A percentile compares a stretch with the other conserved stretches of the same genome.
phyloP scores from a whole-genome alignment of 2,888 invertebrate species.

The Prenolepis imparis region DNA sequence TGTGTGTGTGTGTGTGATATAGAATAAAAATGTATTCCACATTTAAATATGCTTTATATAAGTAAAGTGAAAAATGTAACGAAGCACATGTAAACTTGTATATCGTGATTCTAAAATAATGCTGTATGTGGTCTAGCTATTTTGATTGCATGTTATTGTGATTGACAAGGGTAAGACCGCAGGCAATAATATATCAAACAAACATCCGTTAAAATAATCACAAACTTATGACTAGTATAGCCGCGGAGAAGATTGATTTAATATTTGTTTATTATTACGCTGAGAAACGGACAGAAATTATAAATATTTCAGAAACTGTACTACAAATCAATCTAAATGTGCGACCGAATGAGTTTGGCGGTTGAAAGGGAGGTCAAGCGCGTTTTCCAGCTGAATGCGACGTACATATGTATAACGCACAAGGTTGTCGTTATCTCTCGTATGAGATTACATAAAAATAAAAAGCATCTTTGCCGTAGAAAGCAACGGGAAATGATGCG shows the following conservation, averaged over 20 bases:
- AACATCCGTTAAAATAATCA: not conserved
- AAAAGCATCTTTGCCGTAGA: not conserved
- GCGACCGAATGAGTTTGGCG: not conserved
- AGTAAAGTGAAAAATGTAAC: not conserved
- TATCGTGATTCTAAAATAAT: not conserved
- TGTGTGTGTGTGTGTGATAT: not conserved
- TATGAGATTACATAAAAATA: conserved; percentile 47
- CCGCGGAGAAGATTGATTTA: not conserved
- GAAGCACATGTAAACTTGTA: not conserved
- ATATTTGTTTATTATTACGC: not conserved
- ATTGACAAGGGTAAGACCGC: not conserved
- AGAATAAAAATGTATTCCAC: not conserved
- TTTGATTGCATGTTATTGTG: not conserved
- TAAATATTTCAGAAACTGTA: not conserved
- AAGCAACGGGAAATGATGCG: not conserved
- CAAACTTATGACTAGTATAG: not conserved
- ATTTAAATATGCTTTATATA: not conserved
- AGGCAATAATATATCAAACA: not conserved
- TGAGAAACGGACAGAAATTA: not conserved
- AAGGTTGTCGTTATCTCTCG: conserved; percentile 58
- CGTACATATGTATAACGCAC: not conserved
- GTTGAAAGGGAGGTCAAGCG: not conserved
- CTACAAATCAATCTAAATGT: conserved; percentile 8
- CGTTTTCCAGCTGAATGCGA: not conserved
- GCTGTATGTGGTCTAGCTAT: not conserved